phyloP scores from a whole-genome alignment of 64 coral and sea anemone genomes.

The Trachythela sp. region DNA sequence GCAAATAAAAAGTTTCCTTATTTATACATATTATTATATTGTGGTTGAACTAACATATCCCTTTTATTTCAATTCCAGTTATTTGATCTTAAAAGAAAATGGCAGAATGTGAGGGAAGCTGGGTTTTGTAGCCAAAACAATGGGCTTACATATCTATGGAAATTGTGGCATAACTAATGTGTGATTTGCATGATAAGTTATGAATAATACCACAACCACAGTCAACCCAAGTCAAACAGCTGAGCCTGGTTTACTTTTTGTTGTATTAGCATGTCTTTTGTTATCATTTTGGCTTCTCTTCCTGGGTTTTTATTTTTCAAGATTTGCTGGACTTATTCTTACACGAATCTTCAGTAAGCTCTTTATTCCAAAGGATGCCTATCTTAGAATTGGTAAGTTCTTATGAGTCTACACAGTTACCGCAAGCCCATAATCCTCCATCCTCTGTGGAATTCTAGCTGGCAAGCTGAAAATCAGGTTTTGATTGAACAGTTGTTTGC shows the following conservation, averaged over 20 bases:
- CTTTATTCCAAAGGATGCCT: not conserved
- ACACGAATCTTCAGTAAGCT: not conserved
- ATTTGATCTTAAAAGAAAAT: not conserved
- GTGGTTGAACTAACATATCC: no score
- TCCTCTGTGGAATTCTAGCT: no score
- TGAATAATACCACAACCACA: not conserved
- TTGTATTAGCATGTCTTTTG: not conserved
- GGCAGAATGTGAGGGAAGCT: not conserved
- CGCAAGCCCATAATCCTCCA: no score
- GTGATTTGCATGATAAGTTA: no score
- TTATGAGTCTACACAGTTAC: no score
- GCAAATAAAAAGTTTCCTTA: no score
- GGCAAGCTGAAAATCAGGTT: no score
- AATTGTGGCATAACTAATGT: not conserved
- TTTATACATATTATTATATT: no score
- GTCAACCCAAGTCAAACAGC: not conserved
- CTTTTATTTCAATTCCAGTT: no score
- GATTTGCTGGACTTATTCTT: not conserved
- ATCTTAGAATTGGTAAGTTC: not conserved
- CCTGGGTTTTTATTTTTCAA: slow-evolving; percentile 9
- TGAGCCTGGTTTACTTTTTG: not conserved
- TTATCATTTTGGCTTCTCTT: not conserved
- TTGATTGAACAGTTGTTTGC: no score
- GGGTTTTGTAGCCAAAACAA: not conserved
- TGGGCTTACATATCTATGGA: not conserved